These are phyloP conservation scores for Frankliniella intonsa DNA, from an alignment of 2,888 invertebrate genomes.

Conservation along the genomic window DNA sequence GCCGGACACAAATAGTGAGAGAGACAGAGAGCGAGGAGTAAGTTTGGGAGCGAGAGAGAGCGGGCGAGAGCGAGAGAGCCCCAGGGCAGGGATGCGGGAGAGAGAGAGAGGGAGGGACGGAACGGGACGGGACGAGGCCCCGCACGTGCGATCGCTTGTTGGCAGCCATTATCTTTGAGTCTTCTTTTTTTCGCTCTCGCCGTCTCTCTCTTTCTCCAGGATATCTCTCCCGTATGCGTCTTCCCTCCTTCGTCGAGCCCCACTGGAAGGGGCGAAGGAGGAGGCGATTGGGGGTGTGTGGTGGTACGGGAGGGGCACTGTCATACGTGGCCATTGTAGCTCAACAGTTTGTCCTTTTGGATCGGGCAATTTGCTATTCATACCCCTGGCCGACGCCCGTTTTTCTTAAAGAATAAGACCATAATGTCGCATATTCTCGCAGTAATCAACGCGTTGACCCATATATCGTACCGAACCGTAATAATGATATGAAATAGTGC, in stretches of 20 bases:
- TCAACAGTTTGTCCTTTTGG: background rate
- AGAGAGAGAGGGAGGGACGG: background rate
- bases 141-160: slow-evolving; percentile 24
- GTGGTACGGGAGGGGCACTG: background rate
- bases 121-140: background rate
- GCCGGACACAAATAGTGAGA: background rate
- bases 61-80: background rate
- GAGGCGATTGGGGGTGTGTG: background rate
- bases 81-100: background rate
- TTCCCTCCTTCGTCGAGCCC: background rate
- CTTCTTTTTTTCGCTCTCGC: background rate
- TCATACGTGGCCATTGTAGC: background rate
- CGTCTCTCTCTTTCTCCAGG: background rate
- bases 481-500: no score
- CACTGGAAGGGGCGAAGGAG: background rate
- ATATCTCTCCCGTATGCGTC: background rate
- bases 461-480: no score
- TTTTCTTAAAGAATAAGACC: no score
- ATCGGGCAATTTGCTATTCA: no score
- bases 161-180: slow-evolving; percentile 13
- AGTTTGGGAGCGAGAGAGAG: background rate
- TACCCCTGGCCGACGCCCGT: no score
- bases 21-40: background rate
- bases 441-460: no score
- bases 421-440: no score